Base-by-base conservation (phyloP, 2,888 invertebrate species). In the Drosophila paramelanica region DNA sequence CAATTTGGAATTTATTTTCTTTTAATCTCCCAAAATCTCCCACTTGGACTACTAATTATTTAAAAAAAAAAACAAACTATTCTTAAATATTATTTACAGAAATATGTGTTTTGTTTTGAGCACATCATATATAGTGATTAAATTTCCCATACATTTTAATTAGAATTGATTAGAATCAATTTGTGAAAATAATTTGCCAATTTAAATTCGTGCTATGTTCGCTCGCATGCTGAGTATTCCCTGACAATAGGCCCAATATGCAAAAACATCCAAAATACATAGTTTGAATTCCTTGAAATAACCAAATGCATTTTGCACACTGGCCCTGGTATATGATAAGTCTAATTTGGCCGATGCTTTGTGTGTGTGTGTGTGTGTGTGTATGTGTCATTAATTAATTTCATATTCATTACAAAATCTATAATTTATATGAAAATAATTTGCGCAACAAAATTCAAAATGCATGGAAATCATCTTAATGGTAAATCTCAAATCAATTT, bases 371-470 rank as follows among this genome's bases (percentile, higher is more conserved):
- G 33, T 33, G 33, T 33, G 6, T 0, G 13, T n/a, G 36, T 45
- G 50, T 46, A 59, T 65, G 51, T 25, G 55, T 68, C 67, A 57
- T 65, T 77, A 87, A 84, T 87, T 87, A 87, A 77, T 84, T 84
- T 87, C 67, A 79, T 78, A 84, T 84, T 73, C 81, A 84, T 84
- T 87, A 84, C 65, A 70, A 73, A 76, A 73, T 81, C 59, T 76
- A 71, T 84, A 87, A 87, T 84, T 84, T 81, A 84, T 81, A 73
- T 72, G 81, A 78, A 84, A 84, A 77, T 81, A 84, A 87, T 87
- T 79, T 84, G 81, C 58, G 67, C 56, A 67, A 64, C 61, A 68
- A 71, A 70, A 80, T 78, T 67, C 79, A 73, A 70, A 70, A 78
- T 76, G 69, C 71, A 76, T 73, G 73, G 59, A 67, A 72, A 73